These are phyloP conservation scores for Branchipolynoe longqiensis DNA, from an alignment of 2,888 invertebrate genomes.

Conservation along the genomic window DNA sequence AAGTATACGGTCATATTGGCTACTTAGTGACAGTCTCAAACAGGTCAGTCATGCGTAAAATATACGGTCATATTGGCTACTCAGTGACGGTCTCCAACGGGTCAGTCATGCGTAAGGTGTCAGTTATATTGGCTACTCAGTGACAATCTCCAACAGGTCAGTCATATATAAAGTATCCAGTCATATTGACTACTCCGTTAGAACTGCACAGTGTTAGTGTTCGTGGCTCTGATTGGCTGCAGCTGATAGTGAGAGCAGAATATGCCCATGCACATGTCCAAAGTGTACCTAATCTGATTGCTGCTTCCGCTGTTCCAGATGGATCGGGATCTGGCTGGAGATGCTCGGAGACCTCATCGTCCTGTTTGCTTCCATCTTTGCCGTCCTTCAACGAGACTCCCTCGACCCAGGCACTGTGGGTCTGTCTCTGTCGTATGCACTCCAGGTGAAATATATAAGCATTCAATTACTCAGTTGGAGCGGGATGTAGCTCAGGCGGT, in stretches of 20 bases:
- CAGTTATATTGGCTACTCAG: conserved; percentile 95
- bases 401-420: conserved; percentile 86
- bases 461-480: not conserved
- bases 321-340: conserved; percentile 96
- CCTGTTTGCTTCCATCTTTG: conserved; percentile 95
- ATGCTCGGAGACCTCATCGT: conserved; percentile 97
- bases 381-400: conserved; percentile 88
- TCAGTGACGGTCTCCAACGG: conserved; percentile 95
- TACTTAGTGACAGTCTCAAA: no score
- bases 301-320: no score
- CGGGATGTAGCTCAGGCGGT: no score
- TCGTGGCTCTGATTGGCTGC: no score
- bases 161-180: no score
- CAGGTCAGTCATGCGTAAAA: no score
- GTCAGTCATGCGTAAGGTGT: no score
- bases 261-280: conserved; percentile 51
- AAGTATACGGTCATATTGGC: no score
- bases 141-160: conserved; percentile 90
- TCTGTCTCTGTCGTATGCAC: conserved; percentile 83
- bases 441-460: conserved; percentile 79
- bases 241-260: no score
- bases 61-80: conserved; percentile 94
- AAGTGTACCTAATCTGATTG: no score
- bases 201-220: no score
- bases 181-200: no score